phyloP scores from a whole-genome alignment of 2,113 vertebrate species.

The Myodes glareolus region DNA sequence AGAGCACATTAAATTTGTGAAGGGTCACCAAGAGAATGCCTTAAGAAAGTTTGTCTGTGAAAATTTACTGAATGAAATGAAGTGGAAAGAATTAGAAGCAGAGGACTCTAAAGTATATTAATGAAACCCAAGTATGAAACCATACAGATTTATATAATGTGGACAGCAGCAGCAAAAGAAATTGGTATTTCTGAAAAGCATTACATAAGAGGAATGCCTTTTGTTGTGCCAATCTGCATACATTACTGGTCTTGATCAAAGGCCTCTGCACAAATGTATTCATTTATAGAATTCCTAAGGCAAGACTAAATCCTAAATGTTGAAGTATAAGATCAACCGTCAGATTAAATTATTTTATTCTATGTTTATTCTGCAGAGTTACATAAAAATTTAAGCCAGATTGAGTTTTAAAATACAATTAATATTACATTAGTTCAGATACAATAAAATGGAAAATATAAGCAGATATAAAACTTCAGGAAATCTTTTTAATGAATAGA shows the following conservation, averaged over 20 bases:
- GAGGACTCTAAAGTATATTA: not conserved
- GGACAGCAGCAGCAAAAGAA: not conserved
- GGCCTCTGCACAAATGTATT: not conserved
- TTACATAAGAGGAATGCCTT: not conserved
- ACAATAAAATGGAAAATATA: not conserved
- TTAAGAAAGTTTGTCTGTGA: not conserved
- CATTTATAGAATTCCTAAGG: not conserved
- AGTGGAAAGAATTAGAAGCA: not conserved
- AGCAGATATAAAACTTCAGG: not conserved
- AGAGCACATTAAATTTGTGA: not conserved
- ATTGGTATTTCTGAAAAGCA: not conserved
- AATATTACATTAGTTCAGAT: not conserved
- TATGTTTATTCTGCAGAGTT: not conserved
- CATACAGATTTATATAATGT: not conserved
- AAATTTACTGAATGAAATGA: constrained; percentile 12
- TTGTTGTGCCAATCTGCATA: not conserved
- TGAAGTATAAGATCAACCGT: not conserved
- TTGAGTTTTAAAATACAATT: not conserved
- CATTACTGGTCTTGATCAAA: not conserved
- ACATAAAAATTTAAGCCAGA: not conserved
- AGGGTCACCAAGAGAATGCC: not conserved
- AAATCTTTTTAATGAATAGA: not conserved
- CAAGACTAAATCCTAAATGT: not conserved
- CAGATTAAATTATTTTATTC: not conserved
- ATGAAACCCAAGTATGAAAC: constrained; percentile 3